Evolutionary conservation across 2,888 invertebrate species (phyloP).

Genomic region (Caenorhabditis becei): DNA sequence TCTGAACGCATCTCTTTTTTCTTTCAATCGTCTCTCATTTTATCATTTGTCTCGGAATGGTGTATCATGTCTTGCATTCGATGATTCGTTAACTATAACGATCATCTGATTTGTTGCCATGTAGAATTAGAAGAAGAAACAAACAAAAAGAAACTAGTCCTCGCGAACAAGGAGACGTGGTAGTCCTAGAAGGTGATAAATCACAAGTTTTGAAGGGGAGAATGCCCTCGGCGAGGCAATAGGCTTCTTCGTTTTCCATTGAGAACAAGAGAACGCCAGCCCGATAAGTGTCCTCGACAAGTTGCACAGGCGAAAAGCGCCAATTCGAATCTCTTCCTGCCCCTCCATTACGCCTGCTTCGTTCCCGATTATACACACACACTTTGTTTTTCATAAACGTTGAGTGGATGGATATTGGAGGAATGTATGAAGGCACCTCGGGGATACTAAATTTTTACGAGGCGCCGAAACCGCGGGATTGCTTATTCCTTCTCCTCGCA

Average conservation of each 20-base stretch:
- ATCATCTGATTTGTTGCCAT: background rate
- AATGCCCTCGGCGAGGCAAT: slow-evolving; percentile 25
- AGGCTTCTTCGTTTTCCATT: slow-evolving; percentile 30
- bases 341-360: slow-evolving; percentile 5
- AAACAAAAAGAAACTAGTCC: slow-evolving; percentile 24
- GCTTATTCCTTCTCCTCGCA: slow-evolving; percentile 5
- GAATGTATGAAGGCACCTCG: slow-evolving; percentile 36
- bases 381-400: slow-evolving; percentile 37
- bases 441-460: slow-evolving; percentile 55
- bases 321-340: slow-evolving; percentile 28
- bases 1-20: too few relatives aligned
- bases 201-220: slow-evolving; percentile 37
- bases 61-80: background rate
- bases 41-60: background rate
- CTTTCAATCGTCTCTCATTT: background rate
- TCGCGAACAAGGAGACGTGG: slow-evolving; percentile 5
- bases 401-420: slow-evolving; percentile 23
- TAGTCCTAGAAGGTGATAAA: slow-evolving; percentile 51
- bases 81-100: background rate
- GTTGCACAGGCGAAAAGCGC: slow-evolving; percentile 49
- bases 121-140: background rate
- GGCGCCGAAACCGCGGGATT: slow-evolving; percentile 44
- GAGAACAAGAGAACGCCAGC: slow-evolving; percentile 27
- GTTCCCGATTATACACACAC: slow-evolving; percentile 2
- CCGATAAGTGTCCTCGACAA: slow-evolving; percentile 56